Percentiles rank a stretch among this genome's conserved stretches.
Evolutionary conservation across 2,888 invertebrate species (phyloP).

Genomic region (Clitarchus hookeri): DNA sequence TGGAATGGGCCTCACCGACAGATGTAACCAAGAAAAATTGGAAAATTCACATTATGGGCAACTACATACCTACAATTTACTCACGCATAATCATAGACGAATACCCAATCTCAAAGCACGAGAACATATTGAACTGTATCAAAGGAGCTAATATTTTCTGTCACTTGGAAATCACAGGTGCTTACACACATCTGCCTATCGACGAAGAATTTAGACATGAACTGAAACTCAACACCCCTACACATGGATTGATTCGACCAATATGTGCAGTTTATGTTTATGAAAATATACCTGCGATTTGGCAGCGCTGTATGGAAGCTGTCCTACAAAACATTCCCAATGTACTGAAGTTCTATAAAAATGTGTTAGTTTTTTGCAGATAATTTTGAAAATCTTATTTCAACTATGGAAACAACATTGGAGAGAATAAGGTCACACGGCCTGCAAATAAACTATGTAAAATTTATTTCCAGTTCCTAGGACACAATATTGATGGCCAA

Average conservation of each 20-base stretch:
- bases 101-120: slow-evolving; percentile 30
- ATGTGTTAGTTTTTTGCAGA: slow-evolving; percentile 15
- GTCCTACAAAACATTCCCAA: slow-evolving; percentile 16
- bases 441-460: background rate
- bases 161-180: too few relatives aligned
- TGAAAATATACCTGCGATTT: background rate
- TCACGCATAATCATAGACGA: slow-evolving; percentile 32
- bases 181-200: too few relatives aligned
- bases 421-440: background rate
- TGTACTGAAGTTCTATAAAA: slow-evolving; percentile 15
- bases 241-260: too few relatives aligned
- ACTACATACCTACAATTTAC: slow-evolving; percentile 43
- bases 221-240: too few relatives aligned
- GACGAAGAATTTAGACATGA: too few relatives aligned
- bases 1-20: slow-evolving; percentile 44
- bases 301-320: slow-evolving; percentile 38
- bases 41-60: slow-evolving; percentile 31
- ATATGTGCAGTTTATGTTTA: too few relatives aligned
- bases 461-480: background rate
- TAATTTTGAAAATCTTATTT: background rate
- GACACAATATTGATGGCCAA: slow-evolving; percentile 23
- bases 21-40: too few relatives aligned
- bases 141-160: slow-evolving; percentile 25
- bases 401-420: background rate
- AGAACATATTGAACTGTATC: slow-evolving; percentile 28